These are phyloP conservation scores for Notarius lentiginosus DNA, from an alignment of 2,113 vertebrate genomes.

Conservation along the genomic window DNA sequence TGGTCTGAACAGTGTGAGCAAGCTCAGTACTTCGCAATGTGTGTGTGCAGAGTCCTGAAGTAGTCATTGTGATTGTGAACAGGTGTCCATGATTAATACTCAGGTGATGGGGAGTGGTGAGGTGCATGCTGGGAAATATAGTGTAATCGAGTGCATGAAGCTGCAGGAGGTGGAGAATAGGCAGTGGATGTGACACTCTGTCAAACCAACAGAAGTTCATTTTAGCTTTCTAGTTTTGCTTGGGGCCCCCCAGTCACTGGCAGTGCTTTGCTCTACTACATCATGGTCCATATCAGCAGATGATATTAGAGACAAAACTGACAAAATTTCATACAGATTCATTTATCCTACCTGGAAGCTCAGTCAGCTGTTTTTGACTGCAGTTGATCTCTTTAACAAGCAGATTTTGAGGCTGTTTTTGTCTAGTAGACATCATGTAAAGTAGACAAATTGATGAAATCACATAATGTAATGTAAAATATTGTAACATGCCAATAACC, in stretches of 20 bases:
- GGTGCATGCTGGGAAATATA: too few species aligned
- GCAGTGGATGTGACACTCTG: not conserved
- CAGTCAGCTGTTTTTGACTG: not conserved
- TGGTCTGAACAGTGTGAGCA: too few species aligned
- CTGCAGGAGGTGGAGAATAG: too few species aligned
- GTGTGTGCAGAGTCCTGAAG: too few species aligned
- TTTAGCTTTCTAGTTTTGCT: not conserved
- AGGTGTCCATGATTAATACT: too few species aligned
- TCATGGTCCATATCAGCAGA: slow-evolving; percentile 54
- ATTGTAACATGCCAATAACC: not conserved
- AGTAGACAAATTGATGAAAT: not conserved
- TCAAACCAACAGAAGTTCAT: not conserved
- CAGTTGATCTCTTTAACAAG: not conserved
- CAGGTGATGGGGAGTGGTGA: too few species aligned
- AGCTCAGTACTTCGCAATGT: too few species aligned
- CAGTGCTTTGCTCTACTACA: slow-evolving; percentile 34
- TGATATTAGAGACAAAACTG: slow-evolving; percentile 18
- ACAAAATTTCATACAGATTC: not conserved
- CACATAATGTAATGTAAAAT: not conserved
- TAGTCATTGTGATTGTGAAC: too few species aligned
- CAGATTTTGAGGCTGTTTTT: not conserved
- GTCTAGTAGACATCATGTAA: not conserved
- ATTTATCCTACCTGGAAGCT: not conserved
- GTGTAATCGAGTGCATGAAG: too few species aligned
- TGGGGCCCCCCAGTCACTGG: slow-evolving; percentile 16